Base-by-base conservation (phyloP, 37 sponge, comb jelly and placozoan species). In the Oopsacas minuta region DNA sequence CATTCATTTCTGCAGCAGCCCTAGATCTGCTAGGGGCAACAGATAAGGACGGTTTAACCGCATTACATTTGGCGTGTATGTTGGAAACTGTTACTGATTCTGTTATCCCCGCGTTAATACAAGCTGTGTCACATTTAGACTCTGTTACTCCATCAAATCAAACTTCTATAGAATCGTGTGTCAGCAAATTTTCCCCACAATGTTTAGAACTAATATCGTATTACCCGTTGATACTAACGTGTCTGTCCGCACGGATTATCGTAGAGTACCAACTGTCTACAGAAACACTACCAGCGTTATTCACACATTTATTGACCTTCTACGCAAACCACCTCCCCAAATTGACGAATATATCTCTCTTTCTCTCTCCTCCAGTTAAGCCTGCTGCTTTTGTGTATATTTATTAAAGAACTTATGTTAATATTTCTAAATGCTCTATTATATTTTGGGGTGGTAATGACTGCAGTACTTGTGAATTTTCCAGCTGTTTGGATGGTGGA, bases 221-320 rank as follows among this genome's bases (percentile, higher is more conserved):
- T 34, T 61, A 61, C 75, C 75, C 75, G 30, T n/a, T 61, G 28
- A 61, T 32, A n/a, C 22, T 61, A 12, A 34, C 75, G 3, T 61
- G 75, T 61, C 75, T 61, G 32, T 20, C 75, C 30, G 75, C 75
- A 61, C 75, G 30, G 5, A n/a, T 34, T 12, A 61, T 61, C 5
- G 75, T 61, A n/a, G 32, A 61, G 28, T 10, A n/a, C 28, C 75
- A 61, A 12, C 7, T 61, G 30, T 34, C 75, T 25, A 61, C 75
- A 25, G 75, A 61, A 25, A 25, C 75, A 7, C 22, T 61, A 3
- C 75, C 75, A 20, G 30, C 75, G 75, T 61, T 61, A 32, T 61
- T 61, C 75, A 61, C 75, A 61, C 75, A 25, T 61, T 61, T 61
- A 61, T 61, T n/a, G 28, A 61, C 30, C 75, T 61, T 25, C 75